Base-by-base conservation (phyloP, 2,888 invertebrate genomes). In the Lepidocyrtoides sp. region DNA sequence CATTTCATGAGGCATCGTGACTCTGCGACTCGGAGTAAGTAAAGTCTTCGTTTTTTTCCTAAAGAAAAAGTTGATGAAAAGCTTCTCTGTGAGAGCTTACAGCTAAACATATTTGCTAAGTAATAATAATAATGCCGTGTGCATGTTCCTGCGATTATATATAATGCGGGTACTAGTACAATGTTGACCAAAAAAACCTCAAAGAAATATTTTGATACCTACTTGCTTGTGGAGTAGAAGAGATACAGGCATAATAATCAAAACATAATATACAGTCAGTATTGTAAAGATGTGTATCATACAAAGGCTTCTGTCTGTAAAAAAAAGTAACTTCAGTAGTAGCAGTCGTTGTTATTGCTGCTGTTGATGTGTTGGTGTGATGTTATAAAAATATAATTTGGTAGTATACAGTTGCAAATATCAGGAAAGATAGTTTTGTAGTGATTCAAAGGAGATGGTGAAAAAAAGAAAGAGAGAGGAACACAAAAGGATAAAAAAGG, bases 131-230 rank as follows among this genome's bases (percentile, higher is more conserved):
- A n/a, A 12, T 63, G 63, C 8, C 26, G 72, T 12, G 14, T 60
- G 23, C 14, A 60, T 12, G 60, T 60, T 10, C 26, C 5, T 60
- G 26, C 60, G 8, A 23, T 14, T 26, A 14, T 5, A 60, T 12
- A 60, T 60, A 60, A 60, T 60, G 26, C 60, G 60, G 60, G 23
- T 29, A 20, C 26, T 7, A 36, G 36, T 7, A 36, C 12, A 29
- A 8, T 81, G 81, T 81, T 81, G 81, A 57, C 81, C 77, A 23
- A 54, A 36, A 7, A 81, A 81, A 81, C 32, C 66, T 54, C 54
- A 26, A 57, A 54, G 51, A 36, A 81, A 81, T 81, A 81, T 81
- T 81, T 81, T 3, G 81, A 81, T 36, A 81, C 81, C 57, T 14
- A n/a, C n/a, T n/a, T n/a, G n/a, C n/a, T n/a, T n/a, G n/a, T n/a